Evolutionary conservation across 2,888 invertebrate species (phyloP), one percentile per base, ranked within the genome.

Genomic region (Tenthredo amoena): DNA sequence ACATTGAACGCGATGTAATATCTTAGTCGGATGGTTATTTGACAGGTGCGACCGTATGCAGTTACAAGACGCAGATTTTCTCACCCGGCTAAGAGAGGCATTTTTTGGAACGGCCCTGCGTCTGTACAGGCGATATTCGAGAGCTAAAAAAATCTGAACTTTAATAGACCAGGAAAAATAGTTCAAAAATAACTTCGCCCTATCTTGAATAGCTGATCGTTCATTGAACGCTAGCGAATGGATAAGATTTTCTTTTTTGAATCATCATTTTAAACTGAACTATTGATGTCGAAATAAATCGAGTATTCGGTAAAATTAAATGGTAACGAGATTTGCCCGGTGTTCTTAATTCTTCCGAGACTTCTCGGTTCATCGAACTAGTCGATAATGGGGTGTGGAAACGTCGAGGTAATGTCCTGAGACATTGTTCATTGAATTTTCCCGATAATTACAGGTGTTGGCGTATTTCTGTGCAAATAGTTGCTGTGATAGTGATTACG

Each of bases 401-500:
- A 37, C 71, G 21, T 37, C 37, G 15, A 9, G 15, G 15, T 71
- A n/a, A 71, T 37, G 71, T 71, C 37, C n/a, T 0, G 18, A 74
- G 37, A 43, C 72, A 43, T 43, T 74, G 72, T 43, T 74, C 72
- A 40, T 6, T 43, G 72, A 43, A 74, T 74, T 21, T 40, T 74
- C 72, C 43, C 26, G 40, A 74, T 15, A 40, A 31, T 15, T 47
- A 15, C n/a, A n/a, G 12, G 43, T 7, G 21, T 43, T 40, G 43
- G 43, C 72, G 31, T 43, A 43, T 77, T 77, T 31, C 6, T 31
- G 31, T 15, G 34, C 15, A 5, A 50, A 74, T 74, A 47, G 2
- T 21, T 10, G 3, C 1, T 21, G 62, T 62, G 12, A 26, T 26
- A 12, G 26, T 62, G 12, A 62, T 26, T 26, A 26, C 55, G 6